Evolutionary conservation across 2,113 vertebrate genomes (phyloP), one percentile per base, ranked within the genome.

Genomic region (Myrmecophaga tridactyla): DNA sequence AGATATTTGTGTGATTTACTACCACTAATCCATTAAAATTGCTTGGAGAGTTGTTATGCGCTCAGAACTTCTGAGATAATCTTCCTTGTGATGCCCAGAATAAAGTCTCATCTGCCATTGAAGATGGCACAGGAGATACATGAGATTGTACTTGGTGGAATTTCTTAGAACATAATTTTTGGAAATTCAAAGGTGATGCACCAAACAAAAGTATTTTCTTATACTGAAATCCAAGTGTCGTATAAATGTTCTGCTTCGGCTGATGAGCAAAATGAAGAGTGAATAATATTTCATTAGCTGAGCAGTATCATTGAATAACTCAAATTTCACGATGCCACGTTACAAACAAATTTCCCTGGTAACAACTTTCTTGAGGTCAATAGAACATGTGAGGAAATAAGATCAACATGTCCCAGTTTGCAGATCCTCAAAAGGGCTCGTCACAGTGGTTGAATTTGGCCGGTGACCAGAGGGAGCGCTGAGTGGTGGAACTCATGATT

Each of bases 111-210:
- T 65, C 94, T 80, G 36, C 82, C 39, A 23, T 69, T 63, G 25
- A 76, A 36, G 41, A 62, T 81, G 89, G 75, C 77, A 60, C 27
- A 13, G 41, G n/a, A 41, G 69, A 53, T 70, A 67, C 4, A 63
- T 13, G 53, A 63, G 11, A 63, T 7, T 94, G 39, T 7, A 31
- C 67, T 96, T 84, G 31, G 70, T 92, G 78, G 93, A 82, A 96
- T 91, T 95, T 96, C 78, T 84, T 96, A 95, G 92, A 51, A 93
- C 27, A 78, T 75, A 90, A 27, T 62, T 86, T 78, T 89, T 92
- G 39, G 90, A 94, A 97, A 77, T 75, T 69, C 63, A 95, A 85
- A 97, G 88, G 83, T 87, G 53, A 92, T 58, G 84, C 92, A 97
- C 86, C 48, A 70, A 84, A 95, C 78, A 81, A 51, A 43, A 31